These are phyloP conservation scores for Drosophila seclusa DNA, from an alignment of 2,888 invertebrate genomes.

Conservation along the genomic window DNA sequence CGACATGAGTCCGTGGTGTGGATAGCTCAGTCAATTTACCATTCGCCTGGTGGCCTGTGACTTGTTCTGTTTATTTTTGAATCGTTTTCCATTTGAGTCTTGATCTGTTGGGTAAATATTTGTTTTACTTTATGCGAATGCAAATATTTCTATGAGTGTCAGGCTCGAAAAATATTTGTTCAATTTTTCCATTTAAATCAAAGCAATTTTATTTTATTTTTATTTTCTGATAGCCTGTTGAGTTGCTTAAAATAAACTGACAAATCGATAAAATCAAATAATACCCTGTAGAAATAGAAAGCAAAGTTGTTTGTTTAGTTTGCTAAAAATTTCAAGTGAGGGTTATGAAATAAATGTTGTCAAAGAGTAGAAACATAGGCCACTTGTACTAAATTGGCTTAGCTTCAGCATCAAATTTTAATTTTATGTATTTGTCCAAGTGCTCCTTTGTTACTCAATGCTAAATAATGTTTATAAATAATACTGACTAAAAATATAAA, in stretches of 20 bases:
- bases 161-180: slow-evolving; percentile 1
- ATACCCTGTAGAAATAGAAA: not conserved
- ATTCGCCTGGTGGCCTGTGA: slow-evolving; percentile 16
- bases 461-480: slow-evolving; percentile 22
- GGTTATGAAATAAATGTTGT: not conserved
- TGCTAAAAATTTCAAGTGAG: not conserved
- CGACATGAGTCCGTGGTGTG: not conserved
- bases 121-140: slow-evolving; percentile 24
- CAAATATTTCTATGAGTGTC: slow-evolving; percentile 9
- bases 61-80: slow-evolving; percentile 30
- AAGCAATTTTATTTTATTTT: slow-evolving; percentile 3
- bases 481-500: slow-evolving; percentile 20
- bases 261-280: not conserved
- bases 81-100: slow-evolving; percentile 8
- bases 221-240: not conserved
- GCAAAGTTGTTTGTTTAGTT: not conserved
- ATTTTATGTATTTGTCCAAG: slow-evolving; percentile 24
- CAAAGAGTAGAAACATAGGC: slow-evolving; percentile 4
- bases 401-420: slow-evolving; percentile 2
- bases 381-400: slow-evolving; percentile 30
- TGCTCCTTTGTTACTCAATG: slow-evolving; percentile 29
- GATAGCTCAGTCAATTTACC: slow-evolving; percentile 15
- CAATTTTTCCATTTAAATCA: slow-evolving; percentile 10
- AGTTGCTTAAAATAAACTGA: not conserved
- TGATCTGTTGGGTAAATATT: slow-evolving; percentile 36